Evolutionary conservation across 2,888 invertebrate genomes (phyloP).

Genomic region (Eilema griseolum): DNA sequence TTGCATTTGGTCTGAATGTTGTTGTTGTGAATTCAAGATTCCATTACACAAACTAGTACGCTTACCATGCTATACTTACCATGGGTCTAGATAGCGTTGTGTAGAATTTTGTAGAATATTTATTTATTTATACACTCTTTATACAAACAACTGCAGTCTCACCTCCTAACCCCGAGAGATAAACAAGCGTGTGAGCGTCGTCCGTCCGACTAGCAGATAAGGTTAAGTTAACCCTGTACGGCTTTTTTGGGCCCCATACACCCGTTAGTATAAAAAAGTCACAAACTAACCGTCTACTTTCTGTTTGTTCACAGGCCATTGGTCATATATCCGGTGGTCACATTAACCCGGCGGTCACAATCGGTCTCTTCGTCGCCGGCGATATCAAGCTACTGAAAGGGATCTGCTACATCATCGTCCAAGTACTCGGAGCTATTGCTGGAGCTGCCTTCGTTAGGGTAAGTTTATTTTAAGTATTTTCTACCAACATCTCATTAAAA

Average conservation of each 20-base stretch:
- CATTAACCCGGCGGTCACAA: constrained; percentile 97
- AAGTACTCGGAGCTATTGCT: constrained; percentile 93
- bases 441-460: constrained; percentile 93
- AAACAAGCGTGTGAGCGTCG: neutral
- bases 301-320: constrained; percentile 87
- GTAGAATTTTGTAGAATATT: no score
- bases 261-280: neutral
- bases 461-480: no score
- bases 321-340: constrained; percentile 97
- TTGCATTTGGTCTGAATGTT: no score
- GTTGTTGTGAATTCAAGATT: no score
- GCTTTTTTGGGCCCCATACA: neutral
- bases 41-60: no score
- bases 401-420: constrained; percentile 92
- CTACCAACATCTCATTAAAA: no score
- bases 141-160: no score
- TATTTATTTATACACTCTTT: neutral
- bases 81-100: no score
- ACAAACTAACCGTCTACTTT: constrained; percentile 4
- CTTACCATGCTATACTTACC: no score
- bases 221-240: neutral
- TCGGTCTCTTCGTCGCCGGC: constrained; percentile 92
- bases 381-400: constrained; percentile 93
- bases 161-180: neutral
- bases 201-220: neutral